phyloP scores from a whole-genome alignment of 1,140 invertebrate genomes.

The Bombus huntii region DNA sequence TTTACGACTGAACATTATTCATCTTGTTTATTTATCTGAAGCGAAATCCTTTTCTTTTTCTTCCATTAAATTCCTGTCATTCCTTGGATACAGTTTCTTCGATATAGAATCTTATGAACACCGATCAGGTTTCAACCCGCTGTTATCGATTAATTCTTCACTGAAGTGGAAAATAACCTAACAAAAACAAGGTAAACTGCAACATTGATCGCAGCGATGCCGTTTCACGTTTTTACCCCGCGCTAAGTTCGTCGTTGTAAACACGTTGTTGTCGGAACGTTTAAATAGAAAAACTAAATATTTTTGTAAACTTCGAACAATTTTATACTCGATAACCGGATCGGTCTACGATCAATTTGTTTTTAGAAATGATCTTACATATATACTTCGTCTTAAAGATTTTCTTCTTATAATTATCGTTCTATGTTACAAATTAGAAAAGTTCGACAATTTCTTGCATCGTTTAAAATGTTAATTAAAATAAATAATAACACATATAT shows the following conservation, averaged over 20 bases:
- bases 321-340: neutral
- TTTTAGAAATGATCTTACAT: neutral
- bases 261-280: too few species aligned
- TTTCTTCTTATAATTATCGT: neutral
- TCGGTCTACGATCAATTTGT: neutral
- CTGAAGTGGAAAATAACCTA: neutral
- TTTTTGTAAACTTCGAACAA: neutral
- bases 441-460: too few species aligned
- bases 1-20: neutral
- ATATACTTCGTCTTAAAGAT: neutral
- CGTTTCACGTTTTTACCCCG: neutral
- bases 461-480: too few species aligned
- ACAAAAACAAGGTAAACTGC: neutral
- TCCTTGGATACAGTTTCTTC: too few species aligned
- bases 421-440: neutral
- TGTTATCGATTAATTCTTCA: conserved; percentile 13
- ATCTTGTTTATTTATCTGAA: neutral
- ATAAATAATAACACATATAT: too few species aligned
- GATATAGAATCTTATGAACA: neutral
- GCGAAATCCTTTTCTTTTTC: neutral
- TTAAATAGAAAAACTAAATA: too few species aligned
- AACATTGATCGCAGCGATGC: neutral
- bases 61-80: neutral
- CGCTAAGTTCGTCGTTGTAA: too few species aligned
- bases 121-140: too few species aligned